Evolutionary conservation across 2,888 invertebrate genomes (phyloP), one percentile per base, ranked within the genome.

Genomic region (Heliconius sara): DNA sequence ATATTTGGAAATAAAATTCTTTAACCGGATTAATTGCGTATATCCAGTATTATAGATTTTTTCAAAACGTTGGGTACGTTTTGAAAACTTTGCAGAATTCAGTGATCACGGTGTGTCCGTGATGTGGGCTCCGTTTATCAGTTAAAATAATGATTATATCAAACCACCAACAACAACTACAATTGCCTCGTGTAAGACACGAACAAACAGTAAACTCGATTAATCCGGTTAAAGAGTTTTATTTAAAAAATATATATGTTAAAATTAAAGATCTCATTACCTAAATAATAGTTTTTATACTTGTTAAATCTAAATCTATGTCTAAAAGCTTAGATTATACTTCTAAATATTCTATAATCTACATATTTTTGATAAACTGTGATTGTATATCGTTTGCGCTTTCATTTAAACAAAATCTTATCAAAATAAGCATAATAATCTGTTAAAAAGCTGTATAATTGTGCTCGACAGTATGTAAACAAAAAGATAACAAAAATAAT

Each of bases 321-420:
- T 57, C 72, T 73, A 79, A 13, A 77, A 60, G 47, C 72, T 30
- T 57, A 72, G 9, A 25, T 65, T 34, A 63, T 43, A 30, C 43
- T 10, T n/a, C 30, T 72, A n/a, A 9, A 78, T 66, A 63, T 65
- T 27, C 22, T 47, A 12, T 66, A 65, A 12, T 9, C 27, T 65
- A 63, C 19, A 66, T 22, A 43, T 19, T 27, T 65, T 52, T 39
- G 47, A 60, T 73, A 57, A 73, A 9, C 63, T 63, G 63, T 30
- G 7, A 25, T 43, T 72, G 34, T 73, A 66, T 78, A 78, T 73
- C 34, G 39, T 73, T 79, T 79, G 74, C 75, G 78, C 78, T 79
- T 79, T 47, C 68, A 43, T 68, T 68, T 67, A 67, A 78, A 60
- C 66, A 43, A 68, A 57, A 78, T 60, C 30, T 75, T 78, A 74